A percentile compares a stretch with the other conserved stretches of the same genome.
These are phyloP conservation scores for Erebia palarica DNA, from an alignment of 2,888 invertebrate genomes.

Conservation along the genomic window DNA sequence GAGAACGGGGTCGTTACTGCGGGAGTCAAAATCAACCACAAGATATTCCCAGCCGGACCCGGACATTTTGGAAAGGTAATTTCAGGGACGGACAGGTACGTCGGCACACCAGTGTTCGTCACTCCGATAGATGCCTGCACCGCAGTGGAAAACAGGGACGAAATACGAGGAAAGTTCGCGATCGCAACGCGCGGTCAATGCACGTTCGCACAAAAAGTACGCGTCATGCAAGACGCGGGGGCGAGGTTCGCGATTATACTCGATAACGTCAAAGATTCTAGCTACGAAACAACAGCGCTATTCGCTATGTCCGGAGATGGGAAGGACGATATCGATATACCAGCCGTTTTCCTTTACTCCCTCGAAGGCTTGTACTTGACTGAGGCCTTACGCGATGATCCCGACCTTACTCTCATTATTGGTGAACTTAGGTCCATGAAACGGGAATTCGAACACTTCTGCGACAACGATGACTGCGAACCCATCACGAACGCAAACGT, in stretches of 20 bases:
- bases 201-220: conserved; percentile 97
- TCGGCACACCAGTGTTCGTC: conserved; percentile 85
- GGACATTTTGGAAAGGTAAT: conserved; percentile 95
- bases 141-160: conserved; percentile 79
- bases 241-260: conserved; percentile 93
- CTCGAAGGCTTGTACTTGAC: conserved; percentile 88
- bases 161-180: conserved; percentile 88
- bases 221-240: conserved; percentile 90
- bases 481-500: conserved; percentile 46
- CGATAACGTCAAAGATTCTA: conserved; percentile 90
- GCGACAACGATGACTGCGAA: conserved; percentile 57
- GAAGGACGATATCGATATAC: conserved; percentile 91
- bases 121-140: conserved; percentile 87
- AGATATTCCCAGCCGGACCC: conserved; percentile 87
- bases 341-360: conserved; percentile 94
- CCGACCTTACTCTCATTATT: conserved; percentile 79
- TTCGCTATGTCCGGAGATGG: conserved; percentile 99
- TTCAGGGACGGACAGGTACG: conserved; percentile 80
- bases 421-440: conserved; percentile 73
- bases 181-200: conserved; percentile 96
- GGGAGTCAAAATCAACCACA: conserved; percentile 56
- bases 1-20: conserved; percentile 70
- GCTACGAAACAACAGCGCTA: conserved; percentile 88
- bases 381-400: conserved; percentile 80
- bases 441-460: conserved; percentile 52